These are phyloP conservation scores for Callosobruchus maculatus DNA, from an alignment of 2,888 invertebrate genomes.

Conservation along the genomic window DNA sequence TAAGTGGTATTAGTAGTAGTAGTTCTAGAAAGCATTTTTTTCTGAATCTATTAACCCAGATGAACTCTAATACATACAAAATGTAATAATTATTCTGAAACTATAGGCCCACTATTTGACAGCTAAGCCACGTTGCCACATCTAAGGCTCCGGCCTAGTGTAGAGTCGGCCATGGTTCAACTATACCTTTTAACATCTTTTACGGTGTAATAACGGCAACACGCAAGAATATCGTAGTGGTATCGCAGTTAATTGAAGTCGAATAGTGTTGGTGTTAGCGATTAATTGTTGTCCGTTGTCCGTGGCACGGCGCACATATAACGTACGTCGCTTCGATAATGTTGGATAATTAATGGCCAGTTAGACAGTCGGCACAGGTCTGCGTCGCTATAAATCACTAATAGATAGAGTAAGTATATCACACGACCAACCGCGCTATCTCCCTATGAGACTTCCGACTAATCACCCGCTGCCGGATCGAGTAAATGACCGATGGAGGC, in stretches of 20 bases:
- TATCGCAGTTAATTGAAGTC: neutral
- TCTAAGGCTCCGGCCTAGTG: too few species aligned
- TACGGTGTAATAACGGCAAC: neutral
- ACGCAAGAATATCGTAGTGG: neutral
- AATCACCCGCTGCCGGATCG: constrained; percentile 1
- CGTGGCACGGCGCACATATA: constrained; percentile 6
- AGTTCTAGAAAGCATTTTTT: too few species aligned
- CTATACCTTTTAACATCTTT: too few species aligned
- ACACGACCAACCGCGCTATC: constrained; percentile 12
- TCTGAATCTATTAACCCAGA: too few species aligned
- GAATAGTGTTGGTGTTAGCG: neutral
- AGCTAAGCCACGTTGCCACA: too few species aligned
- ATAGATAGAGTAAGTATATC: constrained; percentile 27
- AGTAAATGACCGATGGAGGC: neutral
- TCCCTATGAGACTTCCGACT: constrained; percentile 15
- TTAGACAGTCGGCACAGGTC: constrained; percentile 8
- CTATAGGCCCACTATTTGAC: too few species aligned
- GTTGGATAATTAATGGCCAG: constrained; percentile 19
- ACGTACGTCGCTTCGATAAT: constrained; percentile 14
- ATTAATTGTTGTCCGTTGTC: constrained; percentile 2
- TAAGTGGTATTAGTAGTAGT: too few species aligned
- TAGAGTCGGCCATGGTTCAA: too few species aligned
- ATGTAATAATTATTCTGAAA: too few species aligned
- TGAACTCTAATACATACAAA: too few species aligned
- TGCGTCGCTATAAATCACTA: constrained; percentile 25